These are phyloP conservation scores for Drosophila longiperda DNA, from an alignment of 2,888 invertebrate genomes.

Conservation along the genomic window DNA sequence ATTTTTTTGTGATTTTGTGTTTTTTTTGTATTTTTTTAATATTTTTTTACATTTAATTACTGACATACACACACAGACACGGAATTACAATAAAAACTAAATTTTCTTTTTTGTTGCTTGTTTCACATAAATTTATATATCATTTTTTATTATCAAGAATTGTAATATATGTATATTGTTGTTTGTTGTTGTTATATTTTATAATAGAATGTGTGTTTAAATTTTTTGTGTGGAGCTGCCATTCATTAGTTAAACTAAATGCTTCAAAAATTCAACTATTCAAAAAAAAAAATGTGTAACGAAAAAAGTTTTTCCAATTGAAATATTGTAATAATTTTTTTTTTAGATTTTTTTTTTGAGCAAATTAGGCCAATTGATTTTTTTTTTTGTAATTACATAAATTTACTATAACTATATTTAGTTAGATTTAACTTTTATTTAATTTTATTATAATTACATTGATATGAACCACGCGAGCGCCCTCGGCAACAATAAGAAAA, in stretches of 20 bases:
- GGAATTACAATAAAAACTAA: constrained; percentile 81
- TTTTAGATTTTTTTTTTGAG: constrained; percentile 52
- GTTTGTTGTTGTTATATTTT: constrained; percentile 12
- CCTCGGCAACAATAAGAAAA: constrained; percentile 25
- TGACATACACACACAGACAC: constrained; percentile 82
- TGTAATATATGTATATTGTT: constrained; percentile 60
- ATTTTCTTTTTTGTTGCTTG: constrained; percentile 50
- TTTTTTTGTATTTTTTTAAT: constrained; percentile 41
- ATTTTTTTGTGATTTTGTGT: constrained; percentile 56
- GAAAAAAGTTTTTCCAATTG: not conserved
- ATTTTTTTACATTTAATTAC: constrained; percentile 72
- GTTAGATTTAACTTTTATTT: constrained; percentile 16
- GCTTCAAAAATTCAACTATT: constrained; percentile 69
- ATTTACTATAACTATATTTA: constrained; percentile 44
- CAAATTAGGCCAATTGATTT: constrained; percentile 66
- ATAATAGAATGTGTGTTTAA: constrained; percentile 23
- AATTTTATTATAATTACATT: constrained; percentile 36
- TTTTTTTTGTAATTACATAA: constrained; percentile 34
- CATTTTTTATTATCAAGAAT: constrained; percentile 67
- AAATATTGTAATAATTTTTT: constrained; percentile 9
- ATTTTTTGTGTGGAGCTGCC: constrained; percentile 30
- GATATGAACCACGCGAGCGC: constrained; percentile 67
- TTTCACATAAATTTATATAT: constrained; percentile 55
- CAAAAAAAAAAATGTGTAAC: constrained; percentile 30
- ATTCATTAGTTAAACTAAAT: constrained; percentile 71